Percentiles rank a stretch among this genome's conserved stretches.
Conservation (phyloP, 2,797 vertebrate genomes). For the Somateria mollissima region DNA sequence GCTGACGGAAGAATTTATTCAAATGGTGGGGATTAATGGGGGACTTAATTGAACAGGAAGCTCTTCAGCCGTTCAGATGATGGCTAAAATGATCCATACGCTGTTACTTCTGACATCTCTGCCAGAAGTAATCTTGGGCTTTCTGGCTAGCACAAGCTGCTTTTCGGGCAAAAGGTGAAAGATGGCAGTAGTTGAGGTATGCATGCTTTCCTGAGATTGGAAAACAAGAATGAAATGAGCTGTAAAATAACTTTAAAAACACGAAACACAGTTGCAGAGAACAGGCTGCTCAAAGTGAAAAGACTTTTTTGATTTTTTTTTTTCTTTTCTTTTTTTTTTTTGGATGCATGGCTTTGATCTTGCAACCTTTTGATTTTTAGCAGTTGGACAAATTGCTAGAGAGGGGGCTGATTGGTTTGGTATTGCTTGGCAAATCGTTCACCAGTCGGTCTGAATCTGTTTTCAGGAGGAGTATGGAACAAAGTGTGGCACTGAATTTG, state of each 20-base stretch:
- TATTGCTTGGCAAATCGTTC: not conserved
- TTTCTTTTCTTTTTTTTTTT: not conserved
- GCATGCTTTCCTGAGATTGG: not conserved
- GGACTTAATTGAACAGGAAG: conserved; percentile 75
- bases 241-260: not conserved
- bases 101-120: conserved; percentile 23
- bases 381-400: not conserved
- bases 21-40: conserved; percentile 69
- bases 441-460: not conserved
- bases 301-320: not conserved
- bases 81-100: conserved; percentile 11
- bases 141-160: not conserved
- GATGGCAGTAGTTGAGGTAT: not conserved
- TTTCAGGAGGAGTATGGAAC: not conserved
- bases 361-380: not conserved
- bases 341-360: not conserved
- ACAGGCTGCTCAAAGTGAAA: not conserved
- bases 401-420: not conserved
- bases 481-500: not conserved
- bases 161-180: not conserved
- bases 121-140: not conserved
- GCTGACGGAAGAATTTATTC: conserved; percentile 48
- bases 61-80: conserved; percentile 44
- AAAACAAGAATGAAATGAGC: conserved; percentile 24
- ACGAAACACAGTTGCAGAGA: not conserved